Evolutionary conservation across 2,797 vertebrate genomes (phyloP).

Genomic region (Schizopygopsis malacanthus): DNA sequence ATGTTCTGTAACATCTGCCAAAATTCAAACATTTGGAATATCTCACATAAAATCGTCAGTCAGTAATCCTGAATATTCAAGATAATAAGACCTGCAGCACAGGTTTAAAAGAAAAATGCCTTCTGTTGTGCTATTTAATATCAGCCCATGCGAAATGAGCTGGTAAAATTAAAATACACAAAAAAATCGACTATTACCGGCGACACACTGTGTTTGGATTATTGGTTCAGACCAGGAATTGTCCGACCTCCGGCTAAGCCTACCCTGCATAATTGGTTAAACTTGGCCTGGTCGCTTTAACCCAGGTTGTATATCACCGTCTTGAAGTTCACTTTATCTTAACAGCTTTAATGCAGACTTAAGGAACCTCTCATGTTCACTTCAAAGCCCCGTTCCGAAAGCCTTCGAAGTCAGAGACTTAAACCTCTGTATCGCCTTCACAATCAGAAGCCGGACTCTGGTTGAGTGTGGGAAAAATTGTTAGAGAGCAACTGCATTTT

Average conservation of each 20-base stretch:
- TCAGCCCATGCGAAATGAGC: too few species aligned
- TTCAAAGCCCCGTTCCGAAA: constrained; percentile 76
- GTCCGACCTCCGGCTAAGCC: constrained; percentile 66
- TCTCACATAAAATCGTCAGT: background rate
- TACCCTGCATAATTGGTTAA: constrained; percentile 78
- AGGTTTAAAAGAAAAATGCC: background rate
- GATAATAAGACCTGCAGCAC: background rate
- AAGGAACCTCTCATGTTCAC: constrained; percentile 74
- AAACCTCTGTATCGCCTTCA: constrained; percentile 70
- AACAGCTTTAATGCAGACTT: constrained; percentile 69
- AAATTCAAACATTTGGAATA: background rate
- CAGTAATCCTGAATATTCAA: background rate
- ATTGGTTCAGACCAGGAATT: constrained; percentile 46
- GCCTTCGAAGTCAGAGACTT: constrained; percentile 75
- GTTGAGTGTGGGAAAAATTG: constrained; percentile 73
- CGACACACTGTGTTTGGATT: constrained; percentile 53
- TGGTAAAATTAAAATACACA: background rate
- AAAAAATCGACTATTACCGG: background rate
- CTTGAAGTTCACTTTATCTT: constrained; percentile 78
- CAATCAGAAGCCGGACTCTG: constrained; percentile 60
- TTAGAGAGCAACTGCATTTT: constrained; percentile 16
- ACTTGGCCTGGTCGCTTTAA: constrained; percentile 73
- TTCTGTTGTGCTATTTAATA: too few species aligned
- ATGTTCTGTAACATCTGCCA: background rate
- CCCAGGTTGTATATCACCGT: constrained; percentile 76